Evolutionary conservation across 2,888 invertebrate genomes (phyloP).

Genomic region (Halictus ligatus): DNA sequence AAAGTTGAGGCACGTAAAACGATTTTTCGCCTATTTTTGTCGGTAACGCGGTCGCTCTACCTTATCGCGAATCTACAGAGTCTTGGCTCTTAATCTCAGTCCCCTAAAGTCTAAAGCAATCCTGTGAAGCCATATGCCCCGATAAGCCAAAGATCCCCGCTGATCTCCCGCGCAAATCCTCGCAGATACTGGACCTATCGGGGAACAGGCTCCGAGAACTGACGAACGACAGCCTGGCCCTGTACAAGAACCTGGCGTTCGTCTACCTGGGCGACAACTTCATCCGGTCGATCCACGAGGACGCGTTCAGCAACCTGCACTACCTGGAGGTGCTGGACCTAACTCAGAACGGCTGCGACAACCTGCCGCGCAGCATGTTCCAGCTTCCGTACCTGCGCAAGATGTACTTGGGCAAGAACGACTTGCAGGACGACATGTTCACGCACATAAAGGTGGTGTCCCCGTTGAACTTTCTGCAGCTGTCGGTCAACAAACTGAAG

Average conservation of each 20-base stretch:
- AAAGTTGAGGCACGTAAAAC: no score
- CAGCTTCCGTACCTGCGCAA: conserved; percentile 87
- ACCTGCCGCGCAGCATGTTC: conserved; percentile 85
- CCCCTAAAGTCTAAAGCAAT: no score
- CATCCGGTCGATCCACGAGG: conserved; percentile 86
- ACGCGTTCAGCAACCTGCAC: conserved; percentile 85
- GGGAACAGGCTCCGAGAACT: conserved; percentile 86
- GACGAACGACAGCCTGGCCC: conserved; percentile 85
- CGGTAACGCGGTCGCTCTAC: no score
- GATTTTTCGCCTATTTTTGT: no score
- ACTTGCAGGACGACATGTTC: conserved; percentile 84
- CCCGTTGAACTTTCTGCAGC: conserved; percentile 87
- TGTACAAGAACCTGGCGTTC: conserved; percentile 85
- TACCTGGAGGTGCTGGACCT: conserved; percentile 86
- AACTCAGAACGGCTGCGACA: conserved; percentile 85
- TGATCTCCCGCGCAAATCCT: background rate
- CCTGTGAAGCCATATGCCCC: background rate
- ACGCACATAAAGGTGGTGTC: conserved; percentile 82
- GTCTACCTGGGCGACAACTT: conserved; percentile 87
- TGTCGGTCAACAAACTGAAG: conserved; percentile 87
- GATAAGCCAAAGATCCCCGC: background rate
- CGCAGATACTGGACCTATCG: conserved; percentile 87
- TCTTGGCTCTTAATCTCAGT: no score
- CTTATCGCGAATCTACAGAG: no score
- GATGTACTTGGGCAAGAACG: conserved; percentile 87